A percentile compares a stretch with the other conserved stretches of the same genome.
Evolutionary conservation across 2,797 vertebrate genomes (phyloP).

Genomic region (Anisognathus igniventris): DNA sequence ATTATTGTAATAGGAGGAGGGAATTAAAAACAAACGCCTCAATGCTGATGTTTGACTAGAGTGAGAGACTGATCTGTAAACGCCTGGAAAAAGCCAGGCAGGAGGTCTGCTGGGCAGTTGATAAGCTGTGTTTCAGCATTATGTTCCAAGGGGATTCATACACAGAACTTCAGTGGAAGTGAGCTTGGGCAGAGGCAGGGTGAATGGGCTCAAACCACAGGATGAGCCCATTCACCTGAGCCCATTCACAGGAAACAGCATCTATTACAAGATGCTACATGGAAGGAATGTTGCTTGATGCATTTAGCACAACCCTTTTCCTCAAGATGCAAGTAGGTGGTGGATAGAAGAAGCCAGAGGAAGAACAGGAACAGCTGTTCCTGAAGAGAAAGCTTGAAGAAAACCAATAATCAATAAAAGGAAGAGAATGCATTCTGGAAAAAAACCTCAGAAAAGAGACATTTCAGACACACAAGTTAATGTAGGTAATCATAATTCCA

Average conservation of each 20-base stretch:
- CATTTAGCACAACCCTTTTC: background rate
- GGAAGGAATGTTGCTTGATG: background rate
- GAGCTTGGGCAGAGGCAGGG: background rate
- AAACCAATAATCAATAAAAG: background rate
- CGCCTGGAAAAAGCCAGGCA: background rate
- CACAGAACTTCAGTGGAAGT: background rate
- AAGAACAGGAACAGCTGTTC: background rate
- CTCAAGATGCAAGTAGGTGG: background rate
- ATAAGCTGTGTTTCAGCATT: background rate
- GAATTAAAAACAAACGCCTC: background rate
- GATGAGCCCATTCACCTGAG: no score
- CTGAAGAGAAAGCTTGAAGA: background rate
- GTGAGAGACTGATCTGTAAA: background rate
- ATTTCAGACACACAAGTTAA: fast-evolving
- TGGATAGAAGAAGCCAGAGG: background rate
- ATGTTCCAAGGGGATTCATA: background rate
- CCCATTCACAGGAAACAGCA: no score
- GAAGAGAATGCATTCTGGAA: background rate
- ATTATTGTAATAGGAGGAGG: background rate
- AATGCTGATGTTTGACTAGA: background rate
- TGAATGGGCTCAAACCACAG: background rate
- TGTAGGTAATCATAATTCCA: background rate
- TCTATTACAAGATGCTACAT: background rate
- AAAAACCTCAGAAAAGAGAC: background rate
- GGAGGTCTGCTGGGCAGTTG: background rate